These are phyloP conservation scores for Cynodonichthys magdalenae DNA, from an alignment of 2,797 vertebrate genomes.

Conservation along the genomic window DNA sequence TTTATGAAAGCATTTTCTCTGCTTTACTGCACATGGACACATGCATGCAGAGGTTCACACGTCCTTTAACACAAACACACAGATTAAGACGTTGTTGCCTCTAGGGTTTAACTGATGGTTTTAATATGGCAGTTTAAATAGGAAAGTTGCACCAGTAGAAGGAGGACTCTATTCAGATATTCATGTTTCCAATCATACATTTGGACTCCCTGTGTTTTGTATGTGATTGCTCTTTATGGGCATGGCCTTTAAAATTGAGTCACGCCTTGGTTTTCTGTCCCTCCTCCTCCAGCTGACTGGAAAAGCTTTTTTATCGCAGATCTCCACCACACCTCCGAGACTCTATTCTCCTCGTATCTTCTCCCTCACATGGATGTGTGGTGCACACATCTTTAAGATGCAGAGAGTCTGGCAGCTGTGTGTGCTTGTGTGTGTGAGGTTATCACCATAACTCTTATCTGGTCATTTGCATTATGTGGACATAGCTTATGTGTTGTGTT, in stretches of 20 bases:
- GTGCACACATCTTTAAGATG: constrained; percentile 16
- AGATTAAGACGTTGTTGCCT: constrained; percentile 18
- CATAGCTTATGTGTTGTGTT: constrained; percentile 57
- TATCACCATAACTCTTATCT: constrained; percentile 67
- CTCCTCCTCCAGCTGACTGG: constrained; percentile 57
- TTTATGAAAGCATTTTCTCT: constrained; percentile 50
- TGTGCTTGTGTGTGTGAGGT: constrained; percentile 33
- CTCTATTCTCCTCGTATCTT: constrained; percentile 67
- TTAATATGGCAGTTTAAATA: constrained; percentile 67
- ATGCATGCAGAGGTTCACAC: background rate
- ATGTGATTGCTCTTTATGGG: constrained; percentile 43
- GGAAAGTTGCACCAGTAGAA: constrained; percentile 59
- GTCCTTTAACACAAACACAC: background rate
- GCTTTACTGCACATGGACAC: constrained; percentile 47
- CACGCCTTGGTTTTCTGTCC: constrained; percentile 32
- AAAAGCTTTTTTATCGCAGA: constrained; percentile 60
- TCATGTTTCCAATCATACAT: constrained; percentile 28
- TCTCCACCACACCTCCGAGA: constrained; percentile 52
- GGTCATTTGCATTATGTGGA: constrained; percentile 65
- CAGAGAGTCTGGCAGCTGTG: constrained; percentile 20
- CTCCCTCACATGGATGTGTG: constrained; percentile 33
- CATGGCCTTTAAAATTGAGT: constrained; percentile 37
- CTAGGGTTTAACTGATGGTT: constrained; percentile 53
- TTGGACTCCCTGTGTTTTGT: constrained; percentile 28
- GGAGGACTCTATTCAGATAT: constrained; percentile 26